Base-by-base conservation (phyloP, 2,797 vertebrate species). In the Dipus sagitta region DNA sequence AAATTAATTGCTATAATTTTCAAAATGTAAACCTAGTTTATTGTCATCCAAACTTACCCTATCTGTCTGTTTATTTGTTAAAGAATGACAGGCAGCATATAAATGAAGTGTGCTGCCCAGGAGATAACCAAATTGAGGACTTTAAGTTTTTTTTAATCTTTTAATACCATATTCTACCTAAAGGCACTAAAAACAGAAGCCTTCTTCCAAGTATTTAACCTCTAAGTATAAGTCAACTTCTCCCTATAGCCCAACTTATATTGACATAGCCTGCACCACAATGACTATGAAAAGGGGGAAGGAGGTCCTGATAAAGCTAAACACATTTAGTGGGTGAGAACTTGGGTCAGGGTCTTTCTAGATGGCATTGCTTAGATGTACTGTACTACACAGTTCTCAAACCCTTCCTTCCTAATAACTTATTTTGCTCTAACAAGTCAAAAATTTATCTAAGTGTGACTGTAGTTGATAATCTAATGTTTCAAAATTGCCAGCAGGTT, bases 1-100 rank as follows among this genome's bases (percentile, higher is more conserved):
- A 93, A 79, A 4, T 65, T 76, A 52, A 58, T 86, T 90, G 52
- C 3, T n/a, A 81, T 92, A 42, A 18, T 95, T 93, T 90, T 94
- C 47, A 60, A 84, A 92, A 93, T 54, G 52, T 28, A 32, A 90
- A 38, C 10, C 30, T 54, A 81, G 42, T 54, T 92, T 52, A 58
- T 52, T 30, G 11, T 91, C 60, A 65, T 9, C 12, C 75, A 88
- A 93, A 88, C 3, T 34, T 75, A 81, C 58, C n/a, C 86, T 28
- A 79, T 83, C 42, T 88, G 67, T 24, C 5, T 72, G 42, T 26
- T 64, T 72, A 52, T 26, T 64, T 47, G 30, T 70, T 72, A 60
- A 77, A 14, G 52, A 93, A 74, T 60, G 60, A 67, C 74, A 82
- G 58, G 80, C 17, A 79, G 47, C 12, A 28, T 76, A 34, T 12